Conservation (phyloP, 2,113 vertebrate species). For the Pituophis catenifer region DNA sequence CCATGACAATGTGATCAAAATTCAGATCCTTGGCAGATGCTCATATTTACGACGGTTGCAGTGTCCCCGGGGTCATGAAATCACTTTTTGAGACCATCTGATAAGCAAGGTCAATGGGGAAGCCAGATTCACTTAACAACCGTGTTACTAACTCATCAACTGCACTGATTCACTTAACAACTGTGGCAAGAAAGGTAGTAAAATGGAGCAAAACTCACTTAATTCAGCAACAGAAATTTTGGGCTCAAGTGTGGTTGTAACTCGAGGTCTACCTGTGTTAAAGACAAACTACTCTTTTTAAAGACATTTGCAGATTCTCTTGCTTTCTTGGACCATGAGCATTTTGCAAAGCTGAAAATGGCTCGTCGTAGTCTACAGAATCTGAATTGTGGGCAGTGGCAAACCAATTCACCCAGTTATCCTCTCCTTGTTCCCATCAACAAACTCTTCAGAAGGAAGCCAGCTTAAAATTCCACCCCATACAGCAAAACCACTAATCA, state of each 20-base stretch:
- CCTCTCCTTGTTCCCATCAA: background rate
- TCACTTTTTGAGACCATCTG: background rate
- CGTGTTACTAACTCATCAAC: background rate
- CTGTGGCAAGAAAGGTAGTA: background rate
- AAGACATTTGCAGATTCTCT: background rate
- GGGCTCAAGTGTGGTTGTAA: background rate
- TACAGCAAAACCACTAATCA: slow-evolving; percentile 21
- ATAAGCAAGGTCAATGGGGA: background rate
- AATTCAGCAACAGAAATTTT: background rate
- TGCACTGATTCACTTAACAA: background rate
- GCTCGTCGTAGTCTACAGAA: background rate
- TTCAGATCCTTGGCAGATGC: background rate
- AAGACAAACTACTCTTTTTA: background rate
- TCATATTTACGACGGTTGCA: background rate
- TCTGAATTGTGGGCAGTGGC: background rate
- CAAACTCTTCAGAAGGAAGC: background rate
- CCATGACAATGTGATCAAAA: background rate
- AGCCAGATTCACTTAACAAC: background rate
- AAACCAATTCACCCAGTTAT: background rate
- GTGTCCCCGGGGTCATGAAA: background rate
- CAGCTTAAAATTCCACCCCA: background rate
- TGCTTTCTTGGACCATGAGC: background rate
- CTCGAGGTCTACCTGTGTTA: background rate
- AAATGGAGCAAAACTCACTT: background rate
- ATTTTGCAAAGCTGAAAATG: background rate